Conservation (phyloP, 2,797 vertebrate species). For the Hemibagrus guttatus region DNA sequence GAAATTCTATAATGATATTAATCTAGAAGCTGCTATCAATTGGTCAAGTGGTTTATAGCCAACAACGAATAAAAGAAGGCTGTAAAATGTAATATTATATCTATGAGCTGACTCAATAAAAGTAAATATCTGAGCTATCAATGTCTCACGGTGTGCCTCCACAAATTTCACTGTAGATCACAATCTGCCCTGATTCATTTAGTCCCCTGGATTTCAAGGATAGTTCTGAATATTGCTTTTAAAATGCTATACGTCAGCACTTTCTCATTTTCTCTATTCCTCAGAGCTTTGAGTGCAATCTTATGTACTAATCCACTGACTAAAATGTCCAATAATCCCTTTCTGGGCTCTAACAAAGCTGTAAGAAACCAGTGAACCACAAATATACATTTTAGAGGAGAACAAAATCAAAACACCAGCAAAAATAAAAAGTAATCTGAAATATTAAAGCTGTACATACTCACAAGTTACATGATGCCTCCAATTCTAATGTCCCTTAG, state of each 20-base stretch:
- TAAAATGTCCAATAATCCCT: not conserved
- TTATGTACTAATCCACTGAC: not conserved
- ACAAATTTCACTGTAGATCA: not conserved
- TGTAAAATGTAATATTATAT: not conserved
- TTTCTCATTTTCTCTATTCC: not conserved
- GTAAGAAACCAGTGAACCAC: not conserved
- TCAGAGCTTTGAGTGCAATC: not conserved
- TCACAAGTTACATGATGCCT: not conserved
- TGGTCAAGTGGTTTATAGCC: not conserved
- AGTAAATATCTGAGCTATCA: not conserved
- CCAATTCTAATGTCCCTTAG: not conserved
- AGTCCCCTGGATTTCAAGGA: not conserved
- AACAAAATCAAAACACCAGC: not conserved
- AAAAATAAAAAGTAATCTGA: not conserved
- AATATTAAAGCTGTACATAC: not conserved
- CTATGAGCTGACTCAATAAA: not conserved
- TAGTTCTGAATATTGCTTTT: not conserved
- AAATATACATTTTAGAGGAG: not conserved
- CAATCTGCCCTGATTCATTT: not conserved
- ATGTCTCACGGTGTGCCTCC: not conserved
- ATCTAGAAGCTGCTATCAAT: not conserved
- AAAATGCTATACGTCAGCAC: not conserved
- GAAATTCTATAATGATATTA: not conserved
- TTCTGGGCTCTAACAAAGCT: not conserved
- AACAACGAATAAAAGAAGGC: not conserved